Evolutionary conservation across 2,888 invertebrate species (phyloP).

Genomic region (Dynastes tityus): DNA sequence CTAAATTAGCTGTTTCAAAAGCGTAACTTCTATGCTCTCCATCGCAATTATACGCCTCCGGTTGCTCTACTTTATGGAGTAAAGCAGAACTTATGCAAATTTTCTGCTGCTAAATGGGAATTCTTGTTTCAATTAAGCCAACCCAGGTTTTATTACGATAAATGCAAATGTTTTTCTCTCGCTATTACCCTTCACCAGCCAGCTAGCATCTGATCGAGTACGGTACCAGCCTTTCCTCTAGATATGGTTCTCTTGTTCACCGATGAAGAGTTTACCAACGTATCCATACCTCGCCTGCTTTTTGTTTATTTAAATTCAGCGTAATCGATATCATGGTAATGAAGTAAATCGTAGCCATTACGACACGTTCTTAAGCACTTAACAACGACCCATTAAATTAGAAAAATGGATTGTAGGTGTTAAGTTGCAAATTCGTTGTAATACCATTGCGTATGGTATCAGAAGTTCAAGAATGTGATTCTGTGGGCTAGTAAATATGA

Average conservation of each 20-base stretch:
- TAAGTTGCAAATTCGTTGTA: not conserved
- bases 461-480: no score
- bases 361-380: not conserved
- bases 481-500: no score
- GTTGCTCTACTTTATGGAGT: not conserved
- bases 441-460: not conserved
- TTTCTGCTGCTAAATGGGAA: constrained; percentile 6
- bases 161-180: constrained; percentile 14
- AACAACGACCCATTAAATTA: not conserved
- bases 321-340: not conserved
- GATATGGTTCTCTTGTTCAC: not conserved
- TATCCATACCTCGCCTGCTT: not conserved
- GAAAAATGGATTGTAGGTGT: constrained; percentile 1
- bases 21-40: no score
- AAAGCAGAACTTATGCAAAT: constrained; percentile 9
- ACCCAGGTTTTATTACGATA: not conserved
- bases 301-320: not conserved
- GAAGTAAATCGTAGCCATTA: not conserved
- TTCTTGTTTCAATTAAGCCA: constrained; percentile 36
- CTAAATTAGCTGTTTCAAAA: no score
- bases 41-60: no score
- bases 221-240: not conserved
- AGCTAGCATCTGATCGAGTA: not conserved
- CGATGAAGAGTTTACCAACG: not conserved
- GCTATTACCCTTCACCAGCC: not conserved